These are phyloP conservation scores for Diprion similis DNA, from an alignment of 1,140 invertebrate species.

Conservation along the genomic window DNA sequence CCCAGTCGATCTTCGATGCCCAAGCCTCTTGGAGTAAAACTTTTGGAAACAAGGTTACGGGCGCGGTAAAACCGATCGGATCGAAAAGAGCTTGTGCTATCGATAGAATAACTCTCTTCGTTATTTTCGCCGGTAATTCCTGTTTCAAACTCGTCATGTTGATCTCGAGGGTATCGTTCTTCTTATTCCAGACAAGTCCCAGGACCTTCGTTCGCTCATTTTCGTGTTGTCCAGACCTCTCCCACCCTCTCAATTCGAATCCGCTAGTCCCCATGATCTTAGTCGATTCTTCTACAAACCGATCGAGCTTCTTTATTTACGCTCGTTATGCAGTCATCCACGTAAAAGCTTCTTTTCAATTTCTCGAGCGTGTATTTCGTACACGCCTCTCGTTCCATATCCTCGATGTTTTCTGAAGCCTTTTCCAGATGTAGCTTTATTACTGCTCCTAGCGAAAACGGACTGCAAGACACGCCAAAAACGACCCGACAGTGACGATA, in stretches of 20 bases:
- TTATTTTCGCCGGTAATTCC: neutral
- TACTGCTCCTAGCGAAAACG: conserved; percentile 24
- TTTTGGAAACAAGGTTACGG: neutral
- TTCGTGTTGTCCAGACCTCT: neutral
- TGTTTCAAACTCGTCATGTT: neutral
- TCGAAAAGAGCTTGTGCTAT: conserved; percentile 39
- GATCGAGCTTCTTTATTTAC: too few relatives aligned
- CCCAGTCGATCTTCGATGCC: neutral
- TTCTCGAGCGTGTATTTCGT: too few relatives aligned
- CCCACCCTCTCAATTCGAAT: too few relatives aligned
- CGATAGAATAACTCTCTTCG: neutral
- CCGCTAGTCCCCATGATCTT: neutral
- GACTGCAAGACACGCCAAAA: conserved; percentile 30
- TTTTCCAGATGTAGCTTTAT: too few relatives aligned
- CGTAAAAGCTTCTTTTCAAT: too few relatives aligned
- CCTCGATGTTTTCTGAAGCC: too few relatives aligned
- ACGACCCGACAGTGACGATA: conserved; percentile 31
- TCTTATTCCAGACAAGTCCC: neutral
- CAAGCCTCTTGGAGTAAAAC: neutral
- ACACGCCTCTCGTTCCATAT: too few relatives aligned
- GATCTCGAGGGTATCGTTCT: neutral
- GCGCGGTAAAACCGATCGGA: conserved; percentile 41
- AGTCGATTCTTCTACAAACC: neutral
- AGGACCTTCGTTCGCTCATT: neutral
- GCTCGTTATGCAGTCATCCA: too few relatives aligned